A percentile compares a stretch with the other conserved stretches of the same genome.
Evolutionary conservation across 2,113 vertebrate genomes (phyloP).

Genomic region (Blennius ocellaris): DNA sequence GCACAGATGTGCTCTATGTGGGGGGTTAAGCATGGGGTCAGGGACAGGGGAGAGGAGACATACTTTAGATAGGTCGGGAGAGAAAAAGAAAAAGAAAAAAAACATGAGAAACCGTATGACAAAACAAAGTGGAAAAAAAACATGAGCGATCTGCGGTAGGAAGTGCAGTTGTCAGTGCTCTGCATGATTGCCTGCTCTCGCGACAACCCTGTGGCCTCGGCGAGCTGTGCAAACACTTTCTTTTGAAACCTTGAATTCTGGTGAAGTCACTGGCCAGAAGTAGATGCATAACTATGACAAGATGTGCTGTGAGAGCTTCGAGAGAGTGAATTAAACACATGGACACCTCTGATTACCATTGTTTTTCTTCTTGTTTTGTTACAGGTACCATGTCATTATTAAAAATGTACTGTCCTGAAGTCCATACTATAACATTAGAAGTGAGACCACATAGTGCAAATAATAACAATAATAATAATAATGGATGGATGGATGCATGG

Average conservation of each 20-base stretch:
- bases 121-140: background rate
- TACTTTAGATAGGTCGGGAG: background rate
- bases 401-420: conserved; percentile 26
- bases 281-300: no score
- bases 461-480: conserved; percentile 60
- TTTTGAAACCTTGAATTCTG: no score
- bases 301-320: no score
- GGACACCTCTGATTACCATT: background rate
- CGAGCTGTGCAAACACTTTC: no score
- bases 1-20: background rate
- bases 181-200: no score
- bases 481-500: no score
- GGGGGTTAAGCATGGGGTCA: conserved; percentile 32
- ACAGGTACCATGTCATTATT: conserved; percentile 48
- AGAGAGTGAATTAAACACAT: background rate
- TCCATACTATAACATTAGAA: conserved; percentile 19
- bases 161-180: no score
- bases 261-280: no score
- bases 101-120: background rate
- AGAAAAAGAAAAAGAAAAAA: no score
- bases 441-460: conserved; percentile 25
- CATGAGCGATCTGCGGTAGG: no score
- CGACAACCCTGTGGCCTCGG: no score
- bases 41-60: conserved; percentile 9
- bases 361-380: conserved; percentile 20